A percentile compares a stretch with the other conserved stretches of the same genome.
Evolutionary conservation across 2,888 invertebrate genomes (phyloP).

Genomic region (Dioctria linearis): DNA sequence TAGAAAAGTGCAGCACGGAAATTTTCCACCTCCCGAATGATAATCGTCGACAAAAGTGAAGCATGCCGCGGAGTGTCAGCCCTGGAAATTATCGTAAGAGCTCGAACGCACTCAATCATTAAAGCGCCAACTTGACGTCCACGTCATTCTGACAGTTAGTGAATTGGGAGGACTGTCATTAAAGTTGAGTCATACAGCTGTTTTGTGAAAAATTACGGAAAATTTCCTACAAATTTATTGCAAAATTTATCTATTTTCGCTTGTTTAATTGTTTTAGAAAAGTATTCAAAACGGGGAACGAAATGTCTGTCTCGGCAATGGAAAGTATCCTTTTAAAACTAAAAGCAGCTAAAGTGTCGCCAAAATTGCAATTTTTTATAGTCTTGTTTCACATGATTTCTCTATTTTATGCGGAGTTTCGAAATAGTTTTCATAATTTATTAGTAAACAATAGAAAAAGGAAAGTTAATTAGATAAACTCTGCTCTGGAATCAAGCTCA

Average conservation of each 20-base stretch:
- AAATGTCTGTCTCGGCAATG: conserved; percentile 91
- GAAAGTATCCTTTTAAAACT: conserved; percentile 87
- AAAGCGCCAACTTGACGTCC: too few species aligned
- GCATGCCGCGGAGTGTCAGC: too few species aligned
- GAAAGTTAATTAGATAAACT: neutral
- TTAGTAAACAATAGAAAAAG: neutral
- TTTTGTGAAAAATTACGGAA: neutral
- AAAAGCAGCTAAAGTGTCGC: neutral
- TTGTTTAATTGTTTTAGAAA: conserved; percentile 44
- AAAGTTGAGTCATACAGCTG: conserved; percentile 37
- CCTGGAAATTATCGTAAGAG: too few species aligned
- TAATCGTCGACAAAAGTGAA: too few species aligned
- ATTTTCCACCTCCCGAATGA: too few species aligned
- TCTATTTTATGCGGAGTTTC: neutral
- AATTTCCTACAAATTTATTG: neutral
- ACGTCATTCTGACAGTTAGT: too few species aligned
- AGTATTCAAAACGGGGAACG: conserved; percentile 83
- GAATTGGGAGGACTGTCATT: neutral
- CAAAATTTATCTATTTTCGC: conserved; percentile 21
- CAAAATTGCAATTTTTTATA: neutral
- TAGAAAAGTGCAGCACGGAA: too few species aligned
- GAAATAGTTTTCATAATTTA: neutral
- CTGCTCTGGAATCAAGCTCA: too few species aligned
- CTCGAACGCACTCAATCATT: too few species aligned
- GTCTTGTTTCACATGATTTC: too few species aligned